phyloP scores from a whole-genome alignment of 2,797 vertebrate genomes.

The Pelochelys cantorii region DNA sequence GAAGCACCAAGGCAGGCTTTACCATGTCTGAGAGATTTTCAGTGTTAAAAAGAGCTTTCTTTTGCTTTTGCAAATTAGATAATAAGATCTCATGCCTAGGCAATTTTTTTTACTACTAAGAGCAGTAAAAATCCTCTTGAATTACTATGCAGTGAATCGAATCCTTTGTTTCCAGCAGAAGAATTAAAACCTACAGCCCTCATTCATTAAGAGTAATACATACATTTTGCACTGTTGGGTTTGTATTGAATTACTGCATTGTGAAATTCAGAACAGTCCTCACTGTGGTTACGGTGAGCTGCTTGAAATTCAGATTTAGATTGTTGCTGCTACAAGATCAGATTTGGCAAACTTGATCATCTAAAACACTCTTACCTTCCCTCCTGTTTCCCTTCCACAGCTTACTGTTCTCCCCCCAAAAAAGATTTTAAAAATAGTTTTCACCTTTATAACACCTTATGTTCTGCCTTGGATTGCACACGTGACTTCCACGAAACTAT shows the following conservation, averaged over 20 bases:
- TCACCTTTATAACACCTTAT: neutral
- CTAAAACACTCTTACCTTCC: constrained; percentile 34
- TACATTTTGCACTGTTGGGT: constrained; percentile 44
- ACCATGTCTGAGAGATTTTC: constrained; percentile 24
- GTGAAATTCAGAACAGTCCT: constrained; percentile 63
- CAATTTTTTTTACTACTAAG: constrained; percentile 73
- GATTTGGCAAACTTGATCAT: neutral
- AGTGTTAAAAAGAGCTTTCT: constrained; percentile 37
- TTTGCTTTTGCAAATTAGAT: constrained; percentile 58
- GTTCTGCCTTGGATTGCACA: neutral
- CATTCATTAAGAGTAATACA: constrained; percentile 65
- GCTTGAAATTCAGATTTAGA: constrained; percentile 57
- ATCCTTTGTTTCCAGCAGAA: constrained; percentile 63
- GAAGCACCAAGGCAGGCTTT: neutral
- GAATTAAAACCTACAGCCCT: constrained; percentile 66
- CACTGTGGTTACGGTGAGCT: constrained; percentile 56
- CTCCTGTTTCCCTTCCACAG: constrained; percentile 20
- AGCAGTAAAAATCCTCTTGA: constrained; percentile 69
- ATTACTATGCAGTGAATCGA: constrained; percentile 73
- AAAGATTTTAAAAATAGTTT: neutral
- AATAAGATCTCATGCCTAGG: constrained; percentile 68
- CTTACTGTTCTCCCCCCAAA: constrained; percentile 8
- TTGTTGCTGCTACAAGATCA: constrained; percentile 3
- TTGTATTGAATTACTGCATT: constrained; percentile 71
- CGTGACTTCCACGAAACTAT: neutral